Percentiles rank a stretch among this genome's conserved stretches.
Evolutionary conservation across 2,888 invertebrate genomes (phyloP).

Genomic region (Nycteola revayana): DNA sequence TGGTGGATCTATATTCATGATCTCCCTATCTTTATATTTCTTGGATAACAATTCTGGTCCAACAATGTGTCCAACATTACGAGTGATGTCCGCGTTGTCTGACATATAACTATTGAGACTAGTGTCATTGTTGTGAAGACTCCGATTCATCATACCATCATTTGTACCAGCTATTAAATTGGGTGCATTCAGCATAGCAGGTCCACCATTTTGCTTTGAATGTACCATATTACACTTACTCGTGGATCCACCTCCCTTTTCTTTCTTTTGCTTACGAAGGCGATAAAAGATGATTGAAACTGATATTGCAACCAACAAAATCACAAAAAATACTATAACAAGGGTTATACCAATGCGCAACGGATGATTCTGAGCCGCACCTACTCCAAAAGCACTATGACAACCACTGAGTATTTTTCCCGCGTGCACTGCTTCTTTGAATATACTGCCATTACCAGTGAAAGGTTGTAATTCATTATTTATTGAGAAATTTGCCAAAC

Average conservation of each 20-base stretch:
- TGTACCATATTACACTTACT: conserved; percentile 87
- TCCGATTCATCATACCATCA: conserved; percentile 86
- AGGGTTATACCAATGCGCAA: conserved; percentile 95
- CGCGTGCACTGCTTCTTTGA: conserved; percentile 85
- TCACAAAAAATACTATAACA: conserved; percentile 96
- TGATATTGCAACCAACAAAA: conserved; percentile 92
- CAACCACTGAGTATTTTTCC: conserved; percentile 91
- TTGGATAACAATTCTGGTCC: conserved; percentile 94
- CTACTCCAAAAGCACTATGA: conserved; percentile 87
- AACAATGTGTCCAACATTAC: conserved; percentile 89
- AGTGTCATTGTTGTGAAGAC: conserved; percentile 86
- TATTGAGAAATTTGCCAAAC: conserved; percentile 93
- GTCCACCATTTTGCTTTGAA: conserved; percentile 89
- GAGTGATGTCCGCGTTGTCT: conserved; percentile 87
- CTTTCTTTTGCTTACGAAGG: conserved; percentile 92
- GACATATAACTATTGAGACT: conserved; percentile 87
- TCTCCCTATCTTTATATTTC: conserved; percentile 93
- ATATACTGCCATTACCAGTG: conserved; percentile 92
- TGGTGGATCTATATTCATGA: conserved; percentile 86
- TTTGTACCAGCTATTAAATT: conserved; percentile 85
- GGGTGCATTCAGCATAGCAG: conserved; percentile 86
- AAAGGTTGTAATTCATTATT: conserved; percentile 95
- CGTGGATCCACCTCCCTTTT: conserved; percentile 86
- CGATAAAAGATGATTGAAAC: conserved; percentile 96
- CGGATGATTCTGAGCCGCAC: conserved; percentile 90